Evolutionary conservation across 2,888 invertebrate species (phyloP).

Genomic region (Trichopoda pennipes): DNA sequence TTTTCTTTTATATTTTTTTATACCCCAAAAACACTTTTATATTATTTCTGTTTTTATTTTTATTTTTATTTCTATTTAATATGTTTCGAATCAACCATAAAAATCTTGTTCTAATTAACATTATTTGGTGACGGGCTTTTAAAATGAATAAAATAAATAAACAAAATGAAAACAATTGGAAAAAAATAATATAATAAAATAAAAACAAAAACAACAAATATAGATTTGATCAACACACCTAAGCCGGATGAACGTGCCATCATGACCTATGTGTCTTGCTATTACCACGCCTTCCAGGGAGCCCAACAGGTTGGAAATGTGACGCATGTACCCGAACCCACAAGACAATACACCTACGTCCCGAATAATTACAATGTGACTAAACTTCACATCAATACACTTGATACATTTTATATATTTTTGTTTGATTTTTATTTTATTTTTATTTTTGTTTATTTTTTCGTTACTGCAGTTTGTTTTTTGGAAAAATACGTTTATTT

Average conservation of each 20-base stretch:
- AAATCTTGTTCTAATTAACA: slow-evolving; percentile 46
- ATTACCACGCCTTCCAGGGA: slow-evolving; percentile 99
- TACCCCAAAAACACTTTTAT: slow-evolving; percentile 43
- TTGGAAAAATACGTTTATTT: slow-evolving; percentile 70
- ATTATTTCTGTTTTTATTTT: slow-evolving; percentile 58
- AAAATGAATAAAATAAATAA: slow-evolving; percentile 13
- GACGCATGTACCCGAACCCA: slow-evolving; percentile 81
- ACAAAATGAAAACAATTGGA: slow-evolving; percentile 9
- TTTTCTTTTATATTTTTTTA: slow-evolving; percentile 23
- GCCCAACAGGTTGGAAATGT: slow-evolving; percentile 93
- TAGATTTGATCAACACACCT: slow-evolving; percentile 99
- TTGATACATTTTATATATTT: slow-evolving; percentile 73
- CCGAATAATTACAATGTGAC: slow-evolving; percentile 82
- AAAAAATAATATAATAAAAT: too few relatives aligned
- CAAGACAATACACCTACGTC: slow-evolving; percentile 81
- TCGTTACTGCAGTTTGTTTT: slow-evolving; percentile 76
- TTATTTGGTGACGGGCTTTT: slow-evolving; percentile 57
- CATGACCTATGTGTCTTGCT: slow-evolving; percentile 99
- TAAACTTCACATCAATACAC: slow-evolving; percentile 81
- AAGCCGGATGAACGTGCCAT: slow-evolving; percentile 99
- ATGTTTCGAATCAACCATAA: slow-evolving; percentile 38
- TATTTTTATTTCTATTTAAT: slow-evolving; percentile 60
- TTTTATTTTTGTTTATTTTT: slow-evolving; percentile 65
- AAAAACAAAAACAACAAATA: slow-evolving; percentile 32
- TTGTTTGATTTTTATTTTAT: slow-evolving; percentile 69